Evolutionary conservation across 2,113 vertebrate species (phyloP).

Genomic region (Leucosticte australis): DNA sequence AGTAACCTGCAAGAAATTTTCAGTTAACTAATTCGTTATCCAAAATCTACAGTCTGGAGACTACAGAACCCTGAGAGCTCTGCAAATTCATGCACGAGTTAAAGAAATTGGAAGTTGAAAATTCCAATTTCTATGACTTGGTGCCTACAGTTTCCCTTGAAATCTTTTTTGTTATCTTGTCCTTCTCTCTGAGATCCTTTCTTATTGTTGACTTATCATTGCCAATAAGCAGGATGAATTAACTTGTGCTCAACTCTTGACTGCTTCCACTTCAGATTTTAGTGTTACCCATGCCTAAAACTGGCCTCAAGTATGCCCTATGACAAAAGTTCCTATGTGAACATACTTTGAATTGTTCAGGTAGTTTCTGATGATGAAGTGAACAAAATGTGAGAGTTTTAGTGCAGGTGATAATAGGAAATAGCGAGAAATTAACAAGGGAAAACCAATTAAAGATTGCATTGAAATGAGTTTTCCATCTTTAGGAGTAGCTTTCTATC

Average conservation of each 20-base stretch:
- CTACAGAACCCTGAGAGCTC: neutral
- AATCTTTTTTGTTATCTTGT: neutral
- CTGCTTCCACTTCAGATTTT: neutral
- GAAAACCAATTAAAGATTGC: neutral
- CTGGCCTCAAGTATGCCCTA: neutral
- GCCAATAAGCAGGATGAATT: neutral
- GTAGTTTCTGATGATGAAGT: neutral
- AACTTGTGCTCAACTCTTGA: neutral
- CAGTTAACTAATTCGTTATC: neutral
- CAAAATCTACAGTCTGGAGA: neutral
- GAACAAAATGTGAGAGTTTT: neutral
- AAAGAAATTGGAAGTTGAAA: neutral
- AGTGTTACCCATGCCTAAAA: neutral
- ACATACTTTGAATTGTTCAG: neutral
- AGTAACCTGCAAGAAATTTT: neutral
- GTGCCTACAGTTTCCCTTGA: neutral
- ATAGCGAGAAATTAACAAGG: neutral
- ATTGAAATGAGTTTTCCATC: neutral
- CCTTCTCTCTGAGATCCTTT: neutral
- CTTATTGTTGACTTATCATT: neutral
- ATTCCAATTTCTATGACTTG: fast-evolving
- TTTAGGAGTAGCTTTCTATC: neutral
- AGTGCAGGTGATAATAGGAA: neutral
- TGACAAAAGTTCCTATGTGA: neutral
- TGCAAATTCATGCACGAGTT: neutral